Percentiles rank a stretch among this genome's conserved stretches.
These are phyloP conservation scores for Corydoras sp. DNA, from an alignment of 2,113 vertebrate genomes.

Conservation along the genomic window DNA sequence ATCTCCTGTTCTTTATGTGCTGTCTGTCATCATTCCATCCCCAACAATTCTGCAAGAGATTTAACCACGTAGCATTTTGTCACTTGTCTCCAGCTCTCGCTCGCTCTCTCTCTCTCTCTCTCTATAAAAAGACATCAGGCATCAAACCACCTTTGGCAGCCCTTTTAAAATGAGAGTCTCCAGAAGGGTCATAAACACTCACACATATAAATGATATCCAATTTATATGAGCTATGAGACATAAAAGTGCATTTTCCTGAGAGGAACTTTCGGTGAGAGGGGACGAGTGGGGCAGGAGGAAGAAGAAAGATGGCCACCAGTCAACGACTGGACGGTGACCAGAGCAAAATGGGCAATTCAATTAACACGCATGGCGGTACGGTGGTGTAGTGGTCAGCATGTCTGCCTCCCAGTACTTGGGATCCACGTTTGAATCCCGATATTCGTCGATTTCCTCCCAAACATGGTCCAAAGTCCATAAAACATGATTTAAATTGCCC, in stretches of 20 bases:
- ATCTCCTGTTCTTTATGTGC: constrained; percentile 35
- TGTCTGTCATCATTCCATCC: constrained; percentile 36
- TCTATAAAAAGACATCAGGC: constrained; percentile 25
- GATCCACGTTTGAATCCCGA: no score
- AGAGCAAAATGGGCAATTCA: no score
- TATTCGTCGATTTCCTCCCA: no score
- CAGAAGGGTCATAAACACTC: constrained; percentile 37
- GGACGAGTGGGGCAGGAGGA: no score
- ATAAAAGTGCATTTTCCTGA: constrained; percentile 25
- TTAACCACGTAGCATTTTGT: constrained; percentile 1
- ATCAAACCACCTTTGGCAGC: constrained; percentile 39
- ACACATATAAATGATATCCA: constrained; percentile 41
- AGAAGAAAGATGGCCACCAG: no score
- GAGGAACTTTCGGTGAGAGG: no score
- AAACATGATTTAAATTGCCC: no score
- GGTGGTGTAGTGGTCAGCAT: no score
- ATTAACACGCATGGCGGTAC: no score
- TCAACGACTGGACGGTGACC: no score
- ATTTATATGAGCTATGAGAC: constrained; percentile 39
- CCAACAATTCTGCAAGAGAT: constrained; percentile 19
- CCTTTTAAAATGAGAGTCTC: constrained; percentile 39
- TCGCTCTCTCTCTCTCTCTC: constrained; percentile 13
- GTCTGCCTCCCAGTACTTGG: no score
- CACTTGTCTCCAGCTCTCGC: not conserved
- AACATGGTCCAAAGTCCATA: no score